These are phyloP conservation scores for Drosophila arawakana DNA, from an alignment of 1,140 invertebrate genomes.

Conservation along the genomic window DNA sequence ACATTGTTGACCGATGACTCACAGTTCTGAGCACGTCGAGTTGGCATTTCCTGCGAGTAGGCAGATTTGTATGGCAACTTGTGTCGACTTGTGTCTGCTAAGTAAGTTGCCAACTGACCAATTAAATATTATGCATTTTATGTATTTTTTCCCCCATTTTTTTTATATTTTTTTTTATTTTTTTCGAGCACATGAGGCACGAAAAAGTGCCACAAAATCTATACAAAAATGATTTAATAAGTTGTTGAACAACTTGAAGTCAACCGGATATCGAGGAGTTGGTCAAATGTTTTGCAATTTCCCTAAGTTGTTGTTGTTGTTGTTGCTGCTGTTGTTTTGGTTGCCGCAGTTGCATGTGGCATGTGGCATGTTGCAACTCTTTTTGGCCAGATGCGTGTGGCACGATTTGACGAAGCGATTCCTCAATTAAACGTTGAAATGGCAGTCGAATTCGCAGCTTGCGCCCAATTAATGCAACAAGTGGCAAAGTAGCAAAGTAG, in stretches of 20 bases:
- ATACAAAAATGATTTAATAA: constrained; percentile 59
- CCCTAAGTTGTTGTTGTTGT: constrained; percentile 41
- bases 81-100: neutral
- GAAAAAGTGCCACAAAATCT: constrained; percentile 25
- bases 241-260: constrained; percentile 50
- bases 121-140: constrained; percentile 16
- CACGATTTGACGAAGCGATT: constrained; percentile 30
- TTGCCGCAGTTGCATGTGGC: constrained; percentile 11
- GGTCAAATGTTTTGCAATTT: constrained; percentile 55
- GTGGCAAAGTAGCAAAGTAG: neutral
- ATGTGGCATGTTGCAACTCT: constrained; percentile 38
- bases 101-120: constrained; percentile 5
- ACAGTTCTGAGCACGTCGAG: neutral
- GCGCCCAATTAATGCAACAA: constrained; percentile 43
- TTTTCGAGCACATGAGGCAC: neutral
- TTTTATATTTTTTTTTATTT: neutral
- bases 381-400: constrained; percentile 45
- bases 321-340: neutral
- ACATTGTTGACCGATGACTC: neutral
- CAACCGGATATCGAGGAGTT: constrained; percentile 52
- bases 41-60: constrained; percentile 1
- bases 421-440: constrained; percentile 35
- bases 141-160: neutral
- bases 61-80: neutral
- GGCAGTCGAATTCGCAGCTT: constrained; percentile 26